Evolutionary conservation across 2,888 invertebrate species (phyloP).

Genomic region (Macrosiphum euphorbiae): DNA sequence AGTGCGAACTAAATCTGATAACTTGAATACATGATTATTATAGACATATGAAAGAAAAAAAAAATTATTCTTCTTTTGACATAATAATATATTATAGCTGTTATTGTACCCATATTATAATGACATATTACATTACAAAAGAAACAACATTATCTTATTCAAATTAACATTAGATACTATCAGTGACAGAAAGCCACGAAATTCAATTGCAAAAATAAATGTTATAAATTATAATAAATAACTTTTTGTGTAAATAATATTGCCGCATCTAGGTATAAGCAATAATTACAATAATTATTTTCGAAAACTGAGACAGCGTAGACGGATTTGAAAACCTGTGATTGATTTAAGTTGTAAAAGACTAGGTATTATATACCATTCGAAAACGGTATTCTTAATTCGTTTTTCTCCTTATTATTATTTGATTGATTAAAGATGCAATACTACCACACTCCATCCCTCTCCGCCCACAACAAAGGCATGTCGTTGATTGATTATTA

Average conservation of each 20-base stretch:
- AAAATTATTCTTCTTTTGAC: background rate
- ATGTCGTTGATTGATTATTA: slow-evolving; percentile 39
- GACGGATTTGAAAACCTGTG: background rate
- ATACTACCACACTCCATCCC: background rate
- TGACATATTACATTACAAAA: background rate
- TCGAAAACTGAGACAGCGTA: background rate
- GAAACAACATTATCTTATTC: background rate
- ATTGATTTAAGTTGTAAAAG: slow-evolving; percentile 4
- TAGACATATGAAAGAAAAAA: background rate
- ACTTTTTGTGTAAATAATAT: background rate
- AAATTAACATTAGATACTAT: background rate
- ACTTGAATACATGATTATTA: background rate
- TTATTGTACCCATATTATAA: background rate
- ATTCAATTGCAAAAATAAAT: background rate
- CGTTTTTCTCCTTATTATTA: slow-evolving; percentile 23
- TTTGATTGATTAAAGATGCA: slow-evolving; percentile 28
- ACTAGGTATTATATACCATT: background rate
- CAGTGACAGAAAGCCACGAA: background rate
- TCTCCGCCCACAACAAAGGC: background rate
- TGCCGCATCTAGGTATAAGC: background rate
- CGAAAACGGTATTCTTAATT: background rate
- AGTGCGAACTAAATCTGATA: background rate
- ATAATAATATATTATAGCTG: background rate
- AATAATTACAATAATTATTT: slow-evolving; percentile 4
- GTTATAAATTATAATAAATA: background rate